These are phyloP conservation scores for Petrocephalus microphthalmus DNA, from an alignment of 2,113 vertebrate species.

Conservation along the genomic window DNA sequence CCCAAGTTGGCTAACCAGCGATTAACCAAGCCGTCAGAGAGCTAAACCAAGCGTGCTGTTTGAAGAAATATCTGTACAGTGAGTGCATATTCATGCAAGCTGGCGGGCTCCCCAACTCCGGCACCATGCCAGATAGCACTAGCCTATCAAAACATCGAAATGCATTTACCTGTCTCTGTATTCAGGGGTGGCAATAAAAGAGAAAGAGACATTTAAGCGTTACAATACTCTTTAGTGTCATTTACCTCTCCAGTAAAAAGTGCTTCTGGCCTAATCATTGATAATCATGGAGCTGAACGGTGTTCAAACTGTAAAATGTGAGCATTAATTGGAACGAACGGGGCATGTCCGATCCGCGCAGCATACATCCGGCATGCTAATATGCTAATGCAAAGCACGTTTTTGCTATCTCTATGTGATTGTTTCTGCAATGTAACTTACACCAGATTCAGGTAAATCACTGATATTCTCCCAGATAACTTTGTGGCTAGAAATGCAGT, in stretches of 20 bases:
- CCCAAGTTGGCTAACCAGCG: background rate
- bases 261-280: background rate
- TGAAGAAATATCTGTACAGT: background rate
- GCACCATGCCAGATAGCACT: background rate
- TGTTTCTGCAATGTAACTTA: background rate
- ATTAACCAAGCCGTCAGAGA: background rate
- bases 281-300: background rate
- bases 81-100: background rate
- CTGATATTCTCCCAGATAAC: background rate
- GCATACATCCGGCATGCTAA: background rate
- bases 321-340: background rate
- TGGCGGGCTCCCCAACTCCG: background rate
- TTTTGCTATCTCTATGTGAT: background rate
- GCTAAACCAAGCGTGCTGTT: background rate
- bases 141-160: conserved; percentile 6
- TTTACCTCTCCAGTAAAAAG: background rate
- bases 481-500: background rate
- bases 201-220: conserved; percentile 19
- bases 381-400: background rate
- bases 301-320: background rate
- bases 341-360: no score
- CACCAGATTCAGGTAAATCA: background rate
- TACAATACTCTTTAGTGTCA: background rate
- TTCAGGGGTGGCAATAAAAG: conserved; percentile 29
- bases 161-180: conserved; percentile 35